phyloP scores from a whole-genome alignment of 2,113 vertebrate species.

The Tyrannus savana region DNA sequence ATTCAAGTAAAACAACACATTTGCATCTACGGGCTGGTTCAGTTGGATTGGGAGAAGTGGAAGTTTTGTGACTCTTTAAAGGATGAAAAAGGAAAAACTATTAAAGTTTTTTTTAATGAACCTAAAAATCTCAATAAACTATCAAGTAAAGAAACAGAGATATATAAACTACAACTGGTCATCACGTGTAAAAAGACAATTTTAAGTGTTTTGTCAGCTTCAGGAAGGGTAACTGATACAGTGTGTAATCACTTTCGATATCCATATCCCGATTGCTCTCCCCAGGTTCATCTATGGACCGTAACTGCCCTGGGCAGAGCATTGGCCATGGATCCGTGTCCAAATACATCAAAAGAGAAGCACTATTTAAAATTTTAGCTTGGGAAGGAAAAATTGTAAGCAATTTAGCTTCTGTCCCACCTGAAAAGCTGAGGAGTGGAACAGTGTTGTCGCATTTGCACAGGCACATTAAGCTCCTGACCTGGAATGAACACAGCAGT shows the following conservation, averaged over 20 bases:
- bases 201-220: not conserved
- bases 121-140: not conserved
- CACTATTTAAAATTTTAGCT: conserved; percentile 18
- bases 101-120: not conserved
- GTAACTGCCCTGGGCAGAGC: not conserved
- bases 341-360: not conserved
- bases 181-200: not conserved
- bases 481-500: not conserved
- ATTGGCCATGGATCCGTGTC: not conserved
- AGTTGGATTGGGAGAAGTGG: not conserved
- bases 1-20: not conserved
- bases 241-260: not conserved
- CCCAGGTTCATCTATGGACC: not conserved
- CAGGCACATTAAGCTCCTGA: conserved; percentile 21
- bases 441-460: not conserved
- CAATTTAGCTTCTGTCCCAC: not conserved
- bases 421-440: conserved; percentile 24
- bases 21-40: not conserved
- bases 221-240: not conserved
- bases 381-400: conserved; percentile 16
- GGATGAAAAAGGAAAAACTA: not conserved
- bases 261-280: rapidly evolving
- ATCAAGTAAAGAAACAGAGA: not conserved
- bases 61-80: not conserved
- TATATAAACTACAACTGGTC: not conserved